phyloP scores from a whole-genome alignment of 2,113 vertebrate species.

The Entomyzon cyanotis region DNA sequence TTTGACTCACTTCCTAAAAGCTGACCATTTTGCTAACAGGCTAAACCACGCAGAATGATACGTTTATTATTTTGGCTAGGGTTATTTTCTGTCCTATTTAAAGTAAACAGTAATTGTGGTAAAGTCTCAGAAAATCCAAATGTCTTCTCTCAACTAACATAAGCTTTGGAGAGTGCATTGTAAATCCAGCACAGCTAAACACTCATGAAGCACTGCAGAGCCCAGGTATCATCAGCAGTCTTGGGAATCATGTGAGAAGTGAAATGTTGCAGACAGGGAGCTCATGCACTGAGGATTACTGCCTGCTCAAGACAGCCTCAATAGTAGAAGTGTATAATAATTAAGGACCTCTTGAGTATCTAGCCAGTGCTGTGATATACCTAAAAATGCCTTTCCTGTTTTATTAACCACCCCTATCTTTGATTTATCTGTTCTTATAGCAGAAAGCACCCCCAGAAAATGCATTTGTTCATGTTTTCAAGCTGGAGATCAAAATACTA shows the following conservation, averaged over 20 bases:
- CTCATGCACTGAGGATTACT: not conserved
- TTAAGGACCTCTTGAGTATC: not conserved
- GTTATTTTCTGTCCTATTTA: not conserved
- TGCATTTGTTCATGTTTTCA: not conserved
- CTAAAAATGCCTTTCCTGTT: not conserved
- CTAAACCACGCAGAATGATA: not conserved
- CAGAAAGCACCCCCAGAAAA: not conserved
- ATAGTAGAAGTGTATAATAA: not conserved
- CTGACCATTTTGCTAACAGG: not conserved
- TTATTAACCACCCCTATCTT: not conserved
- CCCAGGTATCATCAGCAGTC: not conserved
- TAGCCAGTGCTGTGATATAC: not conserved
- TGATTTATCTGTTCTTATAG: not conserved
- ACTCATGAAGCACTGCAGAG: not conserved
- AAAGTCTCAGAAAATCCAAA: not conserved
- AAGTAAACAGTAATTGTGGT: not conserved
- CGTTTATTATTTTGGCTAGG: slow-evolving; percentile 12
- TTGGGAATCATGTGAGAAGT: not conserved
- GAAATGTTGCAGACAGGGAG: not conserved
- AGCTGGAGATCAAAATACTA: not conserved
- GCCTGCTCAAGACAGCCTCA: not conserved
- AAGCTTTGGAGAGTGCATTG: not conserved
- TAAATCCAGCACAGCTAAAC: not conserved
- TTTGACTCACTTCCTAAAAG: not conserved
- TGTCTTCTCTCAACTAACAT: not conserved